Evolutionary conservation across 2,113 vertebrate species (phyloP).

Genomic region (Myotis davidii): DNA sequence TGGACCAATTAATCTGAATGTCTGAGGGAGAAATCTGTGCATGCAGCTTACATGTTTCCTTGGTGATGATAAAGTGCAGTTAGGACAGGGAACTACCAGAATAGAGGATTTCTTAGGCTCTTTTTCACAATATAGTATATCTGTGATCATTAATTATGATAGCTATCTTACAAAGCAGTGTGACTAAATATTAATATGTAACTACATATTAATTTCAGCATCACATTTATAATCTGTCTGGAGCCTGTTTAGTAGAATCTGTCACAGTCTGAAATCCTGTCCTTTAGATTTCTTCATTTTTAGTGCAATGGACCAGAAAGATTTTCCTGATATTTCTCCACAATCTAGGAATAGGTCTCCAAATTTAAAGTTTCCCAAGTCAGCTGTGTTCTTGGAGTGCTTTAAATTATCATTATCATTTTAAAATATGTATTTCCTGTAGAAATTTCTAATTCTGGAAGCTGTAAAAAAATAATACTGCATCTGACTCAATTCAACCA

Average conservation of each 20-base stretch:
- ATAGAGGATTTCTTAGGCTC: neutral
- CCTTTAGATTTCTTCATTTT: neutral
- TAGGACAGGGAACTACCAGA: neutral
- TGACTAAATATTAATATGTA: neutral
- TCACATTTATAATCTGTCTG: neutral
- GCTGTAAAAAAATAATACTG: neutral
- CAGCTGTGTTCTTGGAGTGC: neutral
- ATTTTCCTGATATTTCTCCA: neutral
- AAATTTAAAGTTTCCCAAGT: neutral
- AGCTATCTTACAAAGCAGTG: neutral
- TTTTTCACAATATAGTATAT: neutral
- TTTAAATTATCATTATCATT: neutral
- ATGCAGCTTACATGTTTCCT: neutral
- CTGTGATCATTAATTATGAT: neutral
- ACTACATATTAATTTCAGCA: neutral
- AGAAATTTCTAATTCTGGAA: slow-evolving; percentile 4
- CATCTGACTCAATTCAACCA: neutral
- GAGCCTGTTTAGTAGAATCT: neutral
- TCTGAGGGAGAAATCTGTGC: neutral
- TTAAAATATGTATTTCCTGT: neutral
- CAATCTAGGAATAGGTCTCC: neutral
- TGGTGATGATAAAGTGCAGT: too few relatives aligned
- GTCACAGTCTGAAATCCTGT: neutral
- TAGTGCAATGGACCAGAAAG: neutral
- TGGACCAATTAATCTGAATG: neutral